phyloP scores from a whole-genome alignment of 1,140 invertebrate genomes.

The Drosophila nigromelanica region DNA sequence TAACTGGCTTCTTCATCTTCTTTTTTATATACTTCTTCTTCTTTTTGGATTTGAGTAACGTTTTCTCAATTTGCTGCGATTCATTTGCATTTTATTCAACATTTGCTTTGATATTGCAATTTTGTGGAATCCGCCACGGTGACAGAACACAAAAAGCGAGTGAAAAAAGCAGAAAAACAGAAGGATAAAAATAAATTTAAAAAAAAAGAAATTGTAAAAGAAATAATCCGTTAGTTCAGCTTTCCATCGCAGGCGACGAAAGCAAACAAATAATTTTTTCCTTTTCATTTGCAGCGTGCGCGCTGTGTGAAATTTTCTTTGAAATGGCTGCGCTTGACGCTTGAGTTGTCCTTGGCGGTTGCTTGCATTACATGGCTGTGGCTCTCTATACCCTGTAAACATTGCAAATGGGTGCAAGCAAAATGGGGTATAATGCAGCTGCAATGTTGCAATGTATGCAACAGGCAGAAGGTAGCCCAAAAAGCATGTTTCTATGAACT shows the following conservation, averaged over 20 bases:
- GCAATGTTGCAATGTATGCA: too few relatives aligned
- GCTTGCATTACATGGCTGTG: neutral
- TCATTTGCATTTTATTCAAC: slow-evolving; percentile 52
- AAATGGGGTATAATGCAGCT: too few relatives aligned
- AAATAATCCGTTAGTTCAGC: slow-evolving; percentile 27
- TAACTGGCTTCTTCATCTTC: neutral
- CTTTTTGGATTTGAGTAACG: slow-evolving; percentile 18
- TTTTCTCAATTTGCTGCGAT: slow-evolving; percentile 45
- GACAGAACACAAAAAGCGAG: neutral
- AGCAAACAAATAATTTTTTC: slow-evolving; percentile 51
- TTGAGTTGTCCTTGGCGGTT: slow-evolving; percentile 38
- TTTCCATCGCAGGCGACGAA: slow-evolving; percentile 42
- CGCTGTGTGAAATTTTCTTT: slow-evolving; percentile 37
- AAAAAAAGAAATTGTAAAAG: neutral
- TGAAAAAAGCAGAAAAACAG: too few relatives aligned
- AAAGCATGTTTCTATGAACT: too few relatives aligned
- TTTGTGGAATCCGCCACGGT: slow-evolving; percentile 17
- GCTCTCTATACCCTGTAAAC: neutral
- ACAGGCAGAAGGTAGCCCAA: too few relatives aligned
- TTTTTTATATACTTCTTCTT: too few relatives aligned
- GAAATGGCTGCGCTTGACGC: slow-evolving; percentile 42
- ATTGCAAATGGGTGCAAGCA: neutral
- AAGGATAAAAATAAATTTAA: neutral
- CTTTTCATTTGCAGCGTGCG: slow-evolving; percentile 47
- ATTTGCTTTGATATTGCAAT: slow-evolving; percentile 54